Evolutionary conservation across 2,113 vertebrate genomes (phyloP).

Genomic region (Alouatta palliata): DNA sequence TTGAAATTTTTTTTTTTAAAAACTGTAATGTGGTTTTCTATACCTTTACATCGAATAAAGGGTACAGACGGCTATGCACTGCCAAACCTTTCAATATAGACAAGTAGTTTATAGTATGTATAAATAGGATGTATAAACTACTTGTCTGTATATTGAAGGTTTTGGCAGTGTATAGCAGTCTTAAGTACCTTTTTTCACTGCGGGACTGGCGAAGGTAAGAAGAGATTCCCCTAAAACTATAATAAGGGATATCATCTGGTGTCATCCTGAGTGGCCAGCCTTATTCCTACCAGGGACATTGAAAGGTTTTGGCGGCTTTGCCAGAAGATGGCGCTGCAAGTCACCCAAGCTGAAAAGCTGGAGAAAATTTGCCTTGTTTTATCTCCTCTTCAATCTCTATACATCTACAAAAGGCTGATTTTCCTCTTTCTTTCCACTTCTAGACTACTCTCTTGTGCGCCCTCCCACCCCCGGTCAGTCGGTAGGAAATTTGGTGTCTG

Average conservation of each 20-base stretch:
- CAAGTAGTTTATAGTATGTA: no score
- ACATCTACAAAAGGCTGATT: not conserved
- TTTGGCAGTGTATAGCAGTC: not conserved
- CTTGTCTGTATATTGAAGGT: not conserved
- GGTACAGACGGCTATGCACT: no score
- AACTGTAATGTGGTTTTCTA: not conserved
- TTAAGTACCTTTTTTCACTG: not conserved
- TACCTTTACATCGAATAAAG: not conserved
- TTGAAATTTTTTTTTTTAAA: not conserved
- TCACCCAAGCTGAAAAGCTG: not conserved
- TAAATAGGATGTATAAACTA: not conserved
- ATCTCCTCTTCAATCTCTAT: not conserved
- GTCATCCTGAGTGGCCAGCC: not conserved
- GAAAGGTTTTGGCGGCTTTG: slow-evolving; percentile 42
- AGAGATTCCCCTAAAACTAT: not conserved
- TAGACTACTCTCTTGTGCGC: not conserved
- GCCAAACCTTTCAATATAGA: no score
- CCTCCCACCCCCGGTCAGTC: not conserved
- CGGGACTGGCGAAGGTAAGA: not conserved
- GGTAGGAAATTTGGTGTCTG: slow-evolving; percentile 32
- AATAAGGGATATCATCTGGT: not conserved
- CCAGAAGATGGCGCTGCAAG: slow-evolving; percentile 59
- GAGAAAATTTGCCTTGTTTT: not conserved
- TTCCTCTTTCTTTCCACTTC: not conserved
- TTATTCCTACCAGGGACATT: not conserved